Evolutionary conservation across 2,888 invertebrate species (phyloP), one percentile per base, ranked within the genome.

Genomic region (Leptopilina myrica): DNA sequence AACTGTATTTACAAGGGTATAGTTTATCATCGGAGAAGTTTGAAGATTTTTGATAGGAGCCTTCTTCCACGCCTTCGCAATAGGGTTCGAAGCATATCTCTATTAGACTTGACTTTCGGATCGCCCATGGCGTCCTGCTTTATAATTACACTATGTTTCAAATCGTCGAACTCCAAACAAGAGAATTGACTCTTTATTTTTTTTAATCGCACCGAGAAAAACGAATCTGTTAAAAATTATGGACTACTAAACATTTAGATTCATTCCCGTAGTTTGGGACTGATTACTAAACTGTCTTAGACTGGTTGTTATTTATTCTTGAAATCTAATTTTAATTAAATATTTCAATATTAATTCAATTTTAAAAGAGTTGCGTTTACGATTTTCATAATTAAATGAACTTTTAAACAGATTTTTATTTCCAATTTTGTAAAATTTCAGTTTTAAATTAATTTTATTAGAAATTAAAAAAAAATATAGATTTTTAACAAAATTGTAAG

Each of bases 61-160:
- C 64, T 76, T n/a, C 62, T 49, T 33, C 26, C 69, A 80, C 78
- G 80, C 77, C 77, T 79, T 75, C 66, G 59, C 69, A 76, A 43
- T 76, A 49, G 81, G 78, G 65, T 80, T 75, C 76, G 83, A 82
- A 82, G 83, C 81, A 85, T 49, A 49, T 85, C 84, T 85, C 84
- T 85, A 85, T 86, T 86, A 86, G 83, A 83, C 78, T 79, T 76
- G 78, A 69, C 83, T 78, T 59, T 73, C 67, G 81, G 78, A 85
- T 80, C 75, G 84, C 85, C 84, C 80, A 80, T 80, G 84, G 85
- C 82, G 80, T n/a, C 66, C 64, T 64, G 73, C 78, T 64, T 80
- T 79, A 67, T 80, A 79, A 80, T 80, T 80, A 80, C 78, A 76
- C 26, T 65, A 67, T 76, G 67, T 62, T 79, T 77, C 65, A 33